Evolutionary conservation across 30 jellyfish, hydroid and myxozoan species (phyloP).

Genomic region (Pseudorhiza aurosa): DNA sequence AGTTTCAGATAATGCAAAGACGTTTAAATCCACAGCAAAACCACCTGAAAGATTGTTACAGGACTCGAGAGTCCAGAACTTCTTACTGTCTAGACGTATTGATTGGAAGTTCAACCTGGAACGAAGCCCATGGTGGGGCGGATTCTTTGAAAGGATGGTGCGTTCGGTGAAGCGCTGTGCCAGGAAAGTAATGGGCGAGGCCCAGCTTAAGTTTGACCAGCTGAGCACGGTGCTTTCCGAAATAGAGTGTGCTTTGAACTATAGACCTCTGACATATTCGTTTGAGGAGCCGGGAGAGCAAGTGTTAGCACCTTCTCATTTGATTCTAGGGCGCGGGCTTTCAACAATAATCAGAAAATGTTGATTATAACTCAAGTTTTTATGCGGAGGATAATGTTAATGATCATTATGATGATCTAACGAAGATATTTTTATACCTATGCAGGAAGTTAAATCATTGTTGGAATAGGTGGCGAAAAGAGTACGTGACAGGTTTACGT

Average conservation of each 20-base stretch:
- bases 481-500: constrained; percentile 35
- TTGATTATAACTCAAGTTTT: background rate
- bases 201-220: constrained; percentile 11
- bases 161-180: constrained; percentile 24
- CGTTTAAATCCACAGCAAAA: constrained; percentile 10
- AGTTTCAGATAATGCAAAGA: constrained; percentile 38
- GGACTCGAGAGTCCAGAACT: background rate
- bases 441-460: constrained; percentile 16
- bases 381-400: background rate
- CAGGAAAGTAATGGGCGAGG: constrained; percentile 2
- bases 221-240: constrained; percentile 15
- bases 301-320: background rate
- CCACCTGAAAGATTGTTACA: background rate
- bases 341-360: background rate
- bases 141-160: constrained; percentile 26
- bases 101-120: constrained; percentile 21
- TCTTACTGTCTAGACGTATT: background rate
- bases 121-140: constrained; percentile 45
- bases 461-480: constrained; percentile 47
- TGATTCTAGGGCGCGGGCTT: constrained; percentile 7
- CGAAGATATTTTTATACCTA: constrained; percentile 9
- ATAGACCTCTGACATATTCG: constrained; percentile 10
- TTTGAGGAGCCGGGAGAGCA: background rate
- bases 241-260: constrained; percentile 7
- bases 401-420: too few species aligned